Evolutionary conservation across 2,113 vertebrate genomes (phyloP).

Genomic region (Oryzias curvinotus): DNA sequence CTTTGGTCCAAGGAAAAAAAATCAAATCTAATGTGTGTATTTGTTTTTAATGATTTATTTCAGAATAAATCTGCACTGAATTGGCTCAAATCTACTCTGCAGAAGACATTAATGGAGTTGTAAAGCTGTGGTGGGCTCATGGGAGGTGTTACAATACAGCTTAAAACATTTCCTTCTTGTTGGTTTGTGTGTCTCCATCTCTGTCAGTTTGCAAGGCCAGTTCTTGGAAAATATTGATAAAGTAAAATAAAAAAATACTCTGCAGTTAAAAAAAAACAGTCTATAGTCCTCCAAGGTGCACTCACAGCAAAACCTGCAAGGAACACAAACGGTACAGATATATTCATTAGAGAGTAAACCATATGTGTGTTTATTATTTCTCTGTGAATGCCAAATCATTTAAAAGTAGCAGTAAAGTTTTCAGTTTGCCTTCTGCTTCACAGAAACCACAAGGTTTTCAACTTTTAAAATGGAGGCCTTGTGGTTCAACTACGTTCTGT

Average conservation of each 20-base stretch:
- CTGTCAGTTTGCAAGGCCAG: conserved; percentile 36
- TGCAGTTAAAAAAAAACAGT: no score
- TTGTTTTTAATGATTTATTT: conserved; percentile 73
- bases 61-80: conserved; percentile 67
- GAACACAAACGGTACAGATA: no score
- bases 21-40: conserved; percentile 58
- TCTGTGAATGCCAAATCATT: no score
- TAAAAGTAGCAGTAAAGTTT: no score
- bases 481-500: no score
- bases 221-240: conserved; percentile 36
- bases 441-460: no score
- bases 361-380: no score
- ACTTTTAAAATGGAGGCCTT: no score
- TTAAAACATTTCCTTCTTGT: conserved; percentile 48
- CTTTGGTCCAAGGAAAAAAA: conserved; percentile 35
- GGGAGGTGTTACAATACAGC: conserved; percentile 68
- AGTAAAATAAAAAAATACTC: conserved; percentile 8
- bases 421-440: no score
- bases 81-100: conserved; percentile 57
- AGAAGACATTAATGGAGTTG: conserved; percentile 72
- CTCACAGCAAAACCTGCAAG: no score
- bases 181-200: conserved; percentile 22
- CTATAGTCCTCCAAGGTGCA: no score
- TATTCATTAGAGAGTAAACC: no score
- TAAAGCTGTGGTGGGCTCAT: conserved; percentile 65